Conservation (phyloP, 2,113 vertebrate genomes). For the Pampusana beccarii region DNA sequence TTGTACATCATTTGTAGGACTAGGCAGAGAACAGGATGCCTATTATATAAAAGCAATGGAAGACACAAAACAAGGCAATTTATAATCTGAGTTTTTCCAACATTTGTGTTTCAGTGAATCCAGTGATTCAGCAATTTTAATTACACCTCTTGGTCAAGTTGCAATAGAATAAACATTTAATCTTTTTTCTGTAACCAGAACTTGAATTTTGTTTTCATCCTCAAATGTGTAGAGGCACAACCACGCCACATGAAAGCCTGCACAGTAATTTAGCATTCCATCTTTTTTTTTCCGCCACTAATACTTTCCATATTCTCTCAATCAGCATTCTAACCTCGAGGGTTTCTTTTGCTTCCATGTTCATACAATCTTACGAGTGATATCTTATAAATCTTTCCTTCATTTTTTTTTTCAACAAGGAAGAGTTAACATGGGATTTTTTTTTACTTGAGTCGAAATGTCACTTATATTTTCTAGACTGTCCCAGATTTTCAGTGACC, state of each 20-base stretch:
- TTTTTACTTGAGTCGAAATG: neutral
- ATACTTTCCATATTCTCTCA: constrained; percentile 21
- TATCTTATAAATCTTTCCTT: neutral
- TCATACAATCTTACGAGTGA: neutral
- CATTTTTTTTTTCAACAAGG: neutral
- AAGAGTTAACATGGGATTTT: neutral
- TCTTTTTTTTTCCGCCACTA: neutral
- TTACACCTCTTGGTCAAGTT: constrained; percentile 16
- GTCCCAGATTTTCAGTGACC: neutral
- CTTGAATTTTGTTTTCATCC: constrained; percentile 12
- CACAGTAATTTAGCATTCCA: neutral
- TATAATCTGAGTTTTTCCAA: neutral
- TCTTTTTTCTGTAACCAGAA: constrained; percentile 1
- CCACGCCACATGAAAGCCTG: constrained; percentile 18
- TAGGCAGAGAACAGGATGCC: neutral
- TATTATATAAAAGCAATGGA: neutral
- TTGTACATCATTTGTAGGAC: neutral
- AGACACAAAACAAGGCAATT: neutral
- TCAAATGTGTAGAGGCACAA: neutral
- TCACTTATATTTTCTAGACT: neutral
- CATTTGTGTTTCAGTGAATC: neutral
- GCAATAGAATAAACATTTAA: neutral
- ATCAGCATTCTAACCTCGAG: neutral
- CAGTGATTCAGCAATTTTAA: neutral
- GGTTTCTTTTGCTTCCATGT: neutral